phyloP scores from a whole-genome alignment of 1,140 invertebrate species.

The Sesamia nonagrioides region DNA sequence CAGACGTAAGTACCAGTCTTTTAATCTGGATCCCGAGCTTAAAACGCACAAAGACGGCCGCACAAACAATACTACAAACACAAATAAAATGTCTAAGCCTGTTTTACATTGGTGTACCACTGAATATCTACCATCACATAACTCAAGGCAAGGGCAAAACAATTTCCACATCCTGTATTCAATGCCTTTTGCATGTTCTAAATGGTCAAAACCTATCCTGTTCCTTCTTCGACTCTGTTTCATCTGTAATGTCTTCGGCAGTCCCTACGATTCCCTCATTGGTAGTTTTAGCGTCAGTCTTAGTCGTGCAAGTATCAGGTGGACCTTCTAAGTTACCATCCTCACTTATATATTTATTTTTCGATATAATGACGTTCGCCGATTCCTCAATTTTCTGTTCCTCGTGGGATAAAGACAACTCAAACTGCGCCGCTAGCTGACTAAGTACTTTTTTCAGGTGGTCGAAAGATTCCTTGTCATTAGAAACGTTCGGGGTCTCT shows the following conservation, averaged over 20 bases:
- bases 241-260: background rate
- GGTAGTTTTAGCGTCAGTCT: background rate
- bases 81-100: conserved; percentile 10
- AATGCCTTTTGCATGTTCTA: background rate
- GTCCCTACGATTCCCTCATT: background rate
- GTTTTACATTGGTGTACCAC: background rate
- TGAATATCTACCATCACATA: conserved; percentile 8
- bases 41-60: background rate
- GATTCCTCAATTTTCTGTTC: conserved; percentile 56
- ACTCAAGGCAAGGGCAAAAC: conserved; percentile 2
- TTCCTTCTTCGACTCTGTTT: background rate
- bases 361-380: background rate
- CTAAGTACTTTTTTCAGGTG: conserved; percentile 77
- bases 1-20: too few species aligned
- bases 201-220: conserved; percentile 40
- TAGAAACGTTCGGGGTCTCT: conserved; percentile 41
- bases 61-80: background rate
- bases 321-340: conserved; percentile 4
- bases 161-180: background rate
- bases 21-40: background rate
- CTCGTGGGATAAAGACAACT: conserved; percentile 71
- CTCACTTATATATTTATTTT: conserved; percentile 16
- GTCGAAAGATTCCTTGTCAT: conserved; percentile 75
- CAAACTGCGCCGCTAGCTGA: conserved; percentile 77
- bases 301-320: conserved; percentile 7